Base-by-base conservation (phyloP, 2,888 invertebrate genomes). In the Heteropelma amictum region DNA sequence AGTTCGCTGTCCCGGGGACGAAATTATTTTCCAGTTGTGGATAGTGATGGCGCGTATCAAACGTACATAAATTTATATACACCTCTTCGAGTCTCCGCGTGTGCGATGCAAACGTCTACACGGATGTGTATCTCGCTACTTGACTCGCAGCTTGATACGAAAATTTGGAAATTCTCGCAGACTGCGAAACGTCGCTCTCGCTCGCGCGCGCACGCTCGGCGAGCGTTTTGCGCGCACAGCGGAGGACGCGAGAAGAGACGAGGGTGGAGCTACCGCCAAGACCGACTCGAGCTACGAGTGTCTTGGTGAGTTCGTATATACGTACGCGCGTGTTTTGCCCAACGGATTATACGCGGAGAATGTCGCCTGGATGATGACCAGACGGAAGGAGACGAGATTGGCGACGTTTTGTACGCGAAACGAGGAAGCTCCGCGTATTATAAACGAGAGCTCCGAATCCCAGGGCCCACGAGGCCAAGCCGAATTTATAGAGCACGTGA, bases 11-110 rank as follows among this genome's bases (percentile, higher is more conserved):
- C 75, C 78, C 77, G 77, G 51, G 64, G 72, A 76, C 76, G 45
- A 78, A 80, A 81, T 80, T 81, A 80, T 81, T 83, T 84, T 84
- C 85, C 84, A 84, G 84, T 73, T 65, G 77, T 77, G 63, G 61
- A 38, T 73, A 45, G 71, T 63, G 63, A 77, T 77, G 80, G 63
- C 72, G 79, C 76, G 76, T 80, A 80, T 80, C 35, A n/a, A 19
- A 28, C n/a, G n/a, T 40, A 76, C 26, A 42, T 26, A 45, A 3
- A 47, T 35, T 40, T 19, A 47, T 26, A 35, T 42, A 47, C 12
- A 49, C 14, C 6, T 4, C 10, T 19, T 14, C 8, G 19, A 42
- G 42, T n/a, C 19, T n/a, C 14, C 3, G 7, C 23, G 12, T 6
- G 8, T 49, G 17, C 38, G 38, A 61, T 63, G 63, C 33, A 23